These are phyloP conservation scores for Carollia perspicillata DNA, from an alignment of 2,113 vertebrate species.

Conservation along the genomic window DNA sequence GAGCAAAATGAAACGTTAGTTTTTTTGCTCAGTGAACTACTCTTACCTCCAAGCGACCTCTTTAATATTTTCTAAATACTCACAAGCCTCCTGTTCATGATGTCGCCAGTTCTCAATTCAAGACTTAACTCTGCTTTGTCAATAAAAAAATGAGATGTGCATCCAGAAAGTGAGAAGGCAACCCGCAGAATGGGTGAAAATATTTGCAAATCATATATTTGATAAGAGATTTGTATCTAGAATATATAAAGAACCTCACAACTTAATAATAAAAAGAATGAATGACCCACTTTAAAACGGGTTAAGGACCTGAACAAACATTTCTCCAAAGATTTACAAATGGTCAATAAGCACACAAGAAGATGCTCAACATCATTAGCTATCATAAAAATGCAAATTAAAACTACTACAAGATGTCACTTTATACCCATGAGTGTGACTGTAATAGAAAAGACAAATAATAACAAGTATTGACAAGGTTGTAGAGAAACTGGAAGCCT, in stretches of 20 bases:
- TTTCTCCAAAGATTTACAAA: neutral
- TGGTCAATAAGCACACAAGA: neutral
- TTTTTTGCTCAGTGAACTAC: neutral
- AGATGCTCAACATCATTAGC: neutral
- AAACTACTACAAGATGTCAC: neutral
- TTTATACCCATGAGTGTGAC: neutral
- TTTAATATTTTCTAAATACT: neutral
- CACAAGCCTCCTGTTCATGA: neutral
- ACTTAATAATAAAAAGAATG: conserved; percentile 8
- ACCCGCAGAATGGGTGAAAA: neutral
- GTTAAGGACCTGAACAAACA: neutral
- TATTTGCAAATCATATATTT: neutral
- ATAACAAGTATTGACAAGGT: neutral
- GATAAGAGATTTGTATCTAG: neutral
- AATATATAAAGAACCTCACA: neutral
- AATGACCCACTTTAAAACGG: neutral
- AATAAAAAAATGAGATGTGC: neutral
- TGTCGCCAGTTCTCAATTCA: neutral
- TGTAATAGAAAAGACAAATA: neutral
- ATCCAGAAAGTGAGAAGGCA: neutral
- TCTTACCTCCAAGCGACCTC: neutral
- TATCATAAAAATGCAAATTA: neutral
- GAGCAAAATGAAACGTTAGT: neutral
- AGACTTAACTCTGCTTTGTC: neutral
- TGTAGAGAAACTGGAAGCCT: neutral